These are phyloP conservation scores for Lapara coniferarum DNA, from an alignment of 2,888 invertebrate genomes.

Conservation along the genomic window DNA sequence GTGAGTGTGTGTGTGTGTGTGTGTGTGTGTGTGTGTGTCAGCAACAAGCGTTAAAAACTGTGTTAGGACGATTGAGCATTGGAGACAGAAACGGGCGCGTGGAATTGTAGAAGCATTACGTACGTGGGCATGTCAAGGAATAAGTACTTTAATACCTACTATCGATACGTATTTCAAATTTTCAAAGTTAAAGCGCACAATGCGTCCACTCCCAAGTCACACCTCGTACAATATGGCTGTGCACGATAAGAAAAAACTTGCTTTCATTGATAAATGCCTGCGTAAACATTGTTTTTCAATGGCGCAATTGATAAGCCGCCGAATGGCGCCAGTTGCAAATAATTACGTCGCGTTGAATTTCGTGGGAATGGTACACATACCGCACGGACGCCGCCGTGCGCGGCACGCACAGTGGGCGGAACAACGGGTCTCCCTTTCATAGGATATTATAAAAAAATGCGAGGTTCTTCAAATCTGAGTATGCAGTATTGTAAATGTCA, in stretches of 20 bases:
- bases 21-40: too few species aligned
- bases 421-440: too few species aligned
- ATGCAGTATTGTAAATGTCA: too few species aligned
- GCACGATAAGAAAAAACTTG: slow-evolving; percentile 63
- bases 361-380: slow-evolving; percentile 12
- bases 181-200: background rate
- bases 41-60: too few species aligned
- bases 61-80: too few species aligned
- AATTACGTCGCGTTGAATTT: slow-evolving; percentile 31
- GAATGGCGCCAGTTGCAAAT: slow-evolving; percentile 50
- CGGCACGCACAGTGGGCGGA: background rate
- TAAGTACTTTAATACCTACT: background rate
- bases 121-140: too few species aligned
- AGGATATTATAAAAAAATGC: background rate
- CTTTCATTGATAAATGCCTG: slow-evolving; percentile 74
- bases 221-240: slow-evolving; percentile 43
- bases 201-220: slow-evolving; percentile 32
- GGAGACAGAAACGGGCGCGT: too few species aligned
- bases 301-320: slow-evolving; percentile 57
- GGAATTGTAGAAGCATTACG: too few species aligned
- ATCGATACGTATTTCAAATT: background rate
- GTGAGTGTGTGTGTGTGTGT: too few species aligned
- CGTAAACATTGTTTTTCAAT: slow-evolving; percentile 72
- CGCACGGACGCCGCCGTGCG: background rate
- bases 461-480: too few species aligned